Evolutionary conservation across 2,888 invertebrate genomes (phyloP).

Genomic region (Anticlea derivata): DNA sequence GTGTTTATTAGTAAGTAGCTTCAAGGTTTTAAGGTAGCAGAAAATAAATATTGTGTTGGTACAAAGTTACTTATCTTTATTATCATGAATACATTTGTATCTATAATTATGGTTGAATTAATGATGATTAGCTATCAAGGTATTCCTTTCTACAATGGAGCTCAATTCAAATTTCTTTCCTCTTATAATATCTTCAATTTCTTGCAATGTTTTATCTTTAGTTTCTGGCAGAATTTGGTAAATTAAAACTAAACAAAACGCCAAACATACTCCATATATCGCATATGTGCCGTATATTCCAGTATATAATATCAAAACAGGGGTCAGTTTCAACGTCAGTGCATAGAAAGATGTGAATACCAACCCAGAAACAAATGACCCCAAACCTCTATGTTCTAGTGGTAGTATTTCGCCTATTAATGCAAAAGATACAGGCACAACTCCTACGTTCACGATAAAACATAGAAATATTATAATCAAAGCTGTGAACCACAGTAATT

Average conservation of each 20-base stretch:
- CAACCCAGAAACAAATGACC: slow-evolving; percentile 43
- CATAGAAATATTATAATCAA: slow-evolving; percentile 42
- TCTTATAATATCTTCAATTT: slow-evolving; percentile 51
- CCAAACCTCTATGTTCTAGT: slow-evolving; percentile 49
- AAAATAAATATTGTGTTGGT: too few relatives aligned
- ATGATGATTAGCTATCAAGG: not conserved
- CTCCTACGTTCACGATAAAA: slow-evolving; percentile 43
- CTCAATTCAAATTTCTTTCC: slow-evolving; percentile 9
- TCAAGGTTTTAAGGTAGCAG: too few relatives aligned
- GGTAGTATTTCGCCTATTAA: slow-evolving; percentile 53
- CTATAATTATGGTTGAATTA: too few relatives aligned
- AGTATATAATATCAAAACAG: slow-evolving; percentile 44
- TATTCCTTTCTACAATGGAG: not conserved
- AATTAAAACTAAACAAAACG: slow-evolving; percentile 41
- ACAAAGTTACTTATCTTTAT: too few relatives aligned
- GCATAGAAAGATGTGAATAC: slow-evolving; percentile 45
- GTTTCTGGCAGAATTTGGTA: slow-evolving; percentile 52
- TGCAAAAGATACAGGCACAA: slow-evolving; percentile 46
- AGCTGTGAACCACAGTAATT: slow-evolving; percentile 43
- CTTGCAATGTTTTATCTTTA: slow-evolving; percentile 50
- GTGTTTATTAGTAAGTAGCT: too few relatives aligned
- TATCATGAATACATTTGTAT: too few relatives aligned
- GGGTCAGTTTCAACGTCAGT: slow-evolving; percentile 47
- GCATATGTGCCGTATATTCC: slow-evolving; percentile 46
- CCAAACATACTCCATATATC: slow-evolving; percentile 42